A percentile compares a stretch with the other conserved stretches of the same genome.
Evolutionary conservation across 2,797 vertebrate species (phyloP).

Genomic region (Tachyglossus aculeatus): DNA sequence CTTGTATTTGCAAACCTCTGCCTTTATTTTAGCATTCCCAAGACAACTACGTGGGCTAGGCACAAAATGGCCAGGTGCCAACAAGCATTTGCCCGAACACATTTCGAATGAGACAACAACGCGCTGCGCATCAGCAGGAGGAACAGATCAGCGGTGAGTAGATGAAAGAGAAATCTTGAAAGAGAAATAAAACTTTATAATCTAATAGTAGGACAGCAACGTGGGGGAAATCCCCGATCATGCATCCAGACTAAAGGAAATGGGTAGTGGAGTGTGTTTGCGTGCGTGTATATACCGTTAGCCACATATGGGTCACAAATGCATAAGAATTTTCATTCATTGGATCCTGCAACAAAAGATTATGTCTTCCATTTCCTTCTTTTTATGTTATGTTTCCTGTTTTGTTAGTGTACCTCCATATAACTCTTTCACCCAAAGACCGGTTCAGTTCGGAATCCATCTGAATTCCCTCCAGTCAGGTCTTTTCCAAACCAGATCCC

Average conservation of each 20-base stretch:
- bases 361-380: slow-evolving; percentile 5
- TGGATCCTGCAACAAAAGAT: not conserved
- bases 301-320: slow-evolving; percentile 31
- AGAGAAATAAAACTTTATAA: slow-evolving; percentile 47
- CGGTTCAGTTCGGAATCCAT: not conserved
- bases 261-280: slow-evolving; percentile 13
- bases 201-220: slow-evolving; percentile 5
- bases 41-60: not conserved
- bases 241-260: slow-evolving; percentile 18
- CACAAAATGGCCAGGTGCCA: not conserved
- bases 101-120: slow-evolving; percentile 32
- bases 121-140: slow-evolving; percentile 14
- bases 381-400: not conserved
- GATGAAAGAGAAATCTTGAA: slow-evolving; percentile 56
- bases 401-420: not conserved
- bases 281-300: not conserved
- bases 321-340: slow-evolving; percentile 9
- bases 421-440: slow-evolving; percentile 6
- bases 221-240: slow-evolving; percentile 25
- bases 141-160: slow-evolving; percentile 14
- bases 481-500: slow-evolving; percentile 28
- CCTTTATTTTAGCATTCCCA: slow-evolving; percentile 36
- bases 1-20: slow-evolving; percentile 20
- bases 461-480: slow-evolving; percentile 23
- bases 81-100: slow-evolving; percentile 27